phyloP scores from a whole-genome alignment of 2,888 invertebrate genomes.

The Brachynemurus nebulosus region DNA sequence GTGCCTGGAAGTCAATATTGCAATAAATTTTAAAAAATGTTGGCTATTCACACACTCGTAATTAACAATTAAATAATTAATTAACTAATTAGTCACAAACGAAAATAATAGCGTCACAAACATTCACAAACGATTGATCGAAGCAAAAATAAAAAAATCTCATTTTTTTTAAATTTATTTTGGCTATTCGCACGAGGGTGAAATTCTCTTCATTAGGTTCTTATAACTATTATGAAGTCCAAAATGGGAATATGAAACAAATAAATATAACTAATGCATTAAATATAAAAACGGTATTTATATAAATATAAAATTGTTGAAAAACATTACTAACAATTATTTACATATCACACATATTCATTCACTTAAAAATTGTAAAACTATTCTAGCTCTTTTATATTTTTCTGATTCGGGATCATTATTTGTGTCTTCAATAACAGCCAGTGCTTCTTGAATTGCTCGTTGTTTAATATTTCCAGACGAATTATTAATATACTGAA shows the following conservation, averaged over 20 bases:
- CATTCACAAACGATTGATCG: no score
- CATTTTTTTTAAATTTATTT: no score
- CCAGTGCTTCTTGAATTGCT: conserved; percentile 47
- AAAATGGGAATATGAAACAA: not conserved
- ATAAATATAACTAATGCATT: not conserved
- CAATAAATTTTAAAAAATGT: no score
- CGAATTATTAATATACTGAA: conserved; percentile 58
- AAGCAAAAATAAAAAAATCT: no score
- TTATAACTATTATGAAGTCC: not conserved
- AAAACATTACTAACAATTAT: not conserved
- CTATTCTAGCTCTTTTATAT: conserved; percentile 43
- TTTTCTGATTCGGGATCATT: conserved; percentile 33
- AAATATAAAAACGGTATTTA: not conserved
- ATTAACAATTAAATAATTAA: no score
- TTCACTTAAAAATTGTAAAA: conserved; percentile 49
- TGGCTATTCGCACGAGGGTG: no score
- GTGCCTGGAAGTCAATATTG: no score
- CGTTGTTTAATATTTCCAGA: conserved; percentile 50
- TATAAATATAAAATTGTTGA: not conserved
- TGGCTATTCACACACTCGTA: no score
- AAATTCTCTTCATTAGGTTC: no score
- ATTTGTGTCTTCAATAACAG: conserved; percentile 47
- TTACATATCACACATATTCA: conserved; percentile 17
- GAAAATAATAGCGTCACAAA: no score
- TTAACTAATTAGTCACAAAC: no score